phyloP scores from a whole-genome alignment of 2,113 vertebrate genomes.

The Python bivittatus region DNA sequence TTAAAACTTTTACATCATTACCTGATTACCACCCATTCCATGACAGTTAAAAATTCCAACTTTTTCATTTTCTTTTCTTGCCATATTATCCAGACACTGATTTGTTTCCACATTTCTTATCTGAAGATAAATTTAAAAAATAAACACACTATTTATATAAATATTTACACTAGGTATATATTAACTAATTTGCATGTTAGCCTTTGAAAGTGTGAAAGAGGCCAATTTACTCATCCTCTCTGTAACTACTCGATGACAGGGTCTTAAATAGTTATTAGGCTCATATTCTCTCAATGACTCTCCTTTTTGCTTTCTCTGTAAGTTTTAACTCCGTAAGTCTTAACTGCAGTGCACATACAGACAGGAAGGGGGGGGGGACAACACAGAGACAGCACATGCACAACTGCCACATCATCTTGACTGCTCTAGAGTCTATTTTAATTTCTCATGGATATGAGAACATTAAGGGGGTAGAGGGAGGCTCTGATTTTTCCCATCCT shows the following conservation, averaged over 20 bases:
- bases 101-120: constrained; percentile 98
- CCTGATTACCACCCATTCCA: constrained; percentile 99
- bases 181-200: neutral
- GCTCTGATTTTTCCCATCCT: too few species aligned
- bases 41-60: constrained; percentile 99
- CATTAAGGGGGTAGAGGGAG: too few species aligned
- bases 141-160: neutral
- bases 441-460: too few species aligned
- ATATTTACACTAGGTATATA: neutral
- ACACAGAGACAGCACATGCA: neutral
- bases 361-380: neutral
- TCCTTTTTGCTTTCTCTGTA: neutral
- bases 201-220: neutral
- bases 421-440: too few species aligned
- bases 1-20: constrained; percentile 49
- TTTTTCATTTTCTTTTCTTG: constrained; percentile 98
- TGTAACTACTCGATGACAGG: neutral
- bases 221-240: neutral
- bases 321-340: neutral
- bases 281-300: too few species aligned
- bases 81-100: constrained; percentile 99
- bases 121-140: constrained; percentile 67
- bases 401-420: neutral
- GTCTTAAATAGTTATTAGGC: neutral
- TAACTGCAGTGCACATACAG: neutral